A percentile compares a stretch with the other conserved stretches of the same genome.
Conservation (phyloP, 2,113 vertebrate species). For the Geothlypis trichas region DNA sequence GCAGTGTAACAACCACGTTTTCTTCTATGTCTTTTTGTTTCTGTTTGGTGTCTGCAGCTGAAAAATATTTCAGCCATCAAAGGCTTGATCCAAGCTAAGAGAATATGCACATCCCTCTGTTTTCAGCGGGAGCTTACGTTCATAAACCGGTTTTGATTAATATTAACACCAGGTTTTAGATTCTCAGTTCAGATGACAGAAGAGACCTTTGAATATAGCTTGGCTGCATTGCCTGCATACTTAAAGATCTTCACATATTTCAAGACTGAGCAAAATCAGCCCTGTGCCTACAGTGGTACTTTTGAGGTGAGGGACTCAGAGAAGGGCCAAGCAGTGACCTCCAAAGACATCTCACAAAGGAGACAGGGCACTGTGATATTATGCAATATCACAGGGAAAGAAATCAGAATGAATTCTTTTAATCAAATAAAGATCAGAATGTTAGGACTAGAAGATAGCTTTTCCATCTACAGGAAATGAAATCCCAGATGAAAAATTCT, state of each 20-base stretch:
- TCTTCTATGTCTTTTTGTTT: not conserved
- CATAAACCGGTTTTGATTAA: conserved; percentile 31
- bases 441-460: conserved; percentile 18
- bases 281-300: not conserved
- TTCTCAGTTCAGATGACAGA: conserved; percentile 4
- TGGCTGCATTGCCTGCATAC: conserved; percentile 29
- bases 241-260: conserved; percentile 17
- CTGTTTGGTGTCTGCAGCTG: not conserved
- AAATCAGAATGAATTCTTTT: conserved; percentile 58
- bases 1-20: not conserved
- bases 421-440: conserved; percentile 61
- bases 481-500: conserved; percentile 26
- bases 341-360: not conserved
- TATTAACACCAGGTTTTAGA: conserved; percentile 58
- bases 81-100: not conserved
- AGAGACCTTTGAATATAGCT: conserved; percentile 50
- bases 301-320: not conserved
- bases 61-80: not conserved
- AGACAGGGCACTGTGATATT: not conserved
- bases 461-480: conserved; percentile 41
- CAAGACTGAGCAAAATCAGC: not conserved
- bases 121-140: not conserved
- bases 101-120: not conserved
- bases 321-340: conserved; percentile 3
- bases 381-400: conserved; percentile 23